Evolutionary conservation across 2,888 invertebrate genomes (phyloP), one percentile per base, ranked within the genome.

Genomic region (Diaprepes abbreviatus): DNA sequence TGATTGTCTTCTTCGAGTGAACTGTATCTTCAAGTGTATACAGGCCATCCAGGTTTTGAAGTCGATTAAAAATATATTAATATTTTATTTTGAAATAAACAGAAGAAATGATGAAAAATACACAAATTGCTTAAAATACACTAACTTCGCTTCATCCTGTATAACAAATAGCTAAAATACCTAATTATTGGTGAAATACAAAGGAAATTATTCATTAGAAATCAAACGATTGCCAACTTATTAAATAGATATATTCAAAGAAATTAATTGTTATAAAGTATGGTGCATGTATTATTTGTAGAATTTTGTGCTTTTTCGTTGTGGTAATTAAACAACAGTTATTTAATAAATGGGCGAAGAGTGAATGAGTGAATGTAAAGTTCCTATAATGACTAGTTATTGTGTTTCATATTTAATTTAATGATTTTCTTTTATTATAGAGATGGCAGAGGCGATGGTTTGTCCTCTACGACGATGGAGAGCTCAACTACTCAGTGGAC

Each of bases 381-480:
- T 52, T 52, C 52, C 12, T 19, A 19, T 1, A 50, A 28, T 7
- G 14, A 28, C 14, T 45, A 12, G 28, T 36, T 58, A 58, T 58
- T 40, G 19, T 43, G 12, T 40, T 58, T 12, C 16, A 19, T n/a
- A n/a, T 52, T 52, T 35, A 40, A 31, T 24, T 24, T 58, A 40
- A 43, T 17, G 28, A 14, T 54, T 12, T 70, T 24, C 78, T 78
- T 81, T 87, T 86, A 83, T 91, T 92, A 35, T 91, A 98, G 97
- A 91, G 98, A 89, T 98, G 98, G 98, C 98, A 98, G 87, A 89
- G 98, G 83, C 89, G 98, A 82, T 98, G 97, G 94, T 98, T 98
- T 87, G 95, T 97, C 62, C 88, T 98, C 63, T 98, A 96, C 87
- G 97, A 98, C 86, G 97, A 98, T 84, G 98, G 98, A 63, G 97